Evolutionary conservation across 2,888 invertebrate species (phyloP), one percentile per base, ranked within the genome.

Genomic region (Arrhopalites spinosus): DNA sequence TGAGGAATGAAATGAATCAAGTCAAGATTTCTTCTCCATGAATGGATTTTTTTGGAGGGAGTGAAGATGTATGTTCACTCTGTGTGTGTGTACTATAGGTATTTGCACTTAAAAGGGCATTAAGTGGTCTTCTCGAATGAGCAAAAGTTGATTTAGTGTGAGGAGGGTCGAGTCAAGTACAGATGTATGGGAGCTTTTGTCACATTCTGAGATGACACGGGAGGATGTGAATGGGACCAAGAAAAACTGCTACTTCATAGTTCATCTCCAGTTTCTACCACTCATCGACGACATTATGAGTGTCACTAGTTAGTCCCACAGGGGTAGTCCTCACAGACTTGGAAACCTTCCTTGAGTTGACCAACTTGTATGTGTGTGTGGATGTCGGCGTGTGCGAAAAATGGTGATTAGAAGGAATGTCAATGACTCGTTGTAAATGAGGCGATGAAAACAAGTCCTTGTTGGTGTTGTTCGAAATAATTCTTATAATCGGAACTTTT

Each of bases 91-190:
- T 8, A 20, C 20, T n/a, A n/a, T 66, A 36, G 53, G 45, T 29
- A 43, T 67, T 70, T 74, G 66, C 66, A 73, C 29, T 75, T 64
- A 61, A 73, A 69, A 73, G 75, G 36, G 74, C 73, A 77, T 75
- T 77, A 77, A 78, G 75, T 66, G 70, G 61, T 66, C 69, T 75
- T 78, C 75, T 77, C 69, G 36, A 36, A 36, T 59, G 56, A 68
- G 27, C 36, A 56, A 66, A 73, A 70, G 70, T 73, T 77, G 75
- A 77, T 77, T 77, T 77, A 75, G 72, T 66, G 72, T 69, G 50
- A 73, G 69, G 75, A 70, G 63, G 61, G 36, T 68, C 68, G 68
- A 53, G 56, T 69, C 45, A 53, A 8, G 13, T 23, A 59, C 25
- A 59, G 3, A 5, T 30, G 45, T 59, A 59, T 75, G 75, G 63